These are phyloP conservation scores for Drosophila rufa DNA, from an alignment of 1,140 invertebrate species.

Conservation along the genomic window DNA sequence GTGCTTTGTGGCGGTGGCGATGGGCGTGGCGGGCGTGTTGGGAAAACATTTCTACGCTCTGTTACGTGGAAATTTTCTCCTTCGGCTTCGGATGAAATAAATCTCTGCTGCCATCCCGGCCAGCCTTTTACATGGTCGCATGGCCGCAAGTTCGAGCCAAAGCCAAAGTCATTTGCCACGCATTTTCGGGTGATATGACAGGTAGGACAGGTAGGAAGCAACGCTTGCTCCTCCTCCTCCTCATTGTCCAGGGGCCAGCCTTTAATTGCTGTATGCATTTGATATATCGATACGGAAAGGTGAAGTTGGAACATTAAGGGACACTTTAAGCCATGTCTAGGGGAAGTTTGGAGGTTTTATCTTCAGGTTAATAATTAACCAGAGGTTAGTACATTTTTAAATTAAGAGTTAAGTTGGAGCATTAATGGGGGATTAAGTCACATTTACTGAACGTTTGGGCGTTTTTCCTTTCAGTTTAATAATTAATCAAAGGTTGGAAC, in stretches of 20 bases:
- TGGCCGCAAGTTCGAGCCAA: conserved; percentile 36
- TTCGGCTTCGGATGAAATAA: conserved; percentile 72
- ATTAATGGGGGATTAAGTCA: too few species aligned
- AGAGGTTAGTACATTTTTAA: too few species aligned
- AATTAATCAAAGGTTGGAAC: too few species aligned
- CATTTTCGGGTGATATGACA: conserved; percentile 45
- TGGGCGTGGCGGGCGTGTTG: conserved; percentile 34
- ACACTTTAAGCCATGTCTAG: neutral
- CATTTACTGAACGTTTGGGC: too few species aligned
- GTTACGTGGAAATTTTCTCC: conserved; percentile 78
- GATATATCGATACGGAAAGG: conserved; percentile 3
- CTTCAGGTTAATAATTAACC: too few species aligned
- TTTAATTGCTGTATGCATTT: conserved; percentile 16
- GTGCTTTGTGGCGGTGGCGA: conserved; percentile 3
- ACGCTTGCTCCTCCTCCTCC: too few species aligned
- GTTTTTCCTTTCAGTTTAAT: too few species aligned
- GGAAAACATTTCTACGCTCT: conserved; percentile 73
- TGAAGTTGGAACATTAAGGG: too few species aligned
- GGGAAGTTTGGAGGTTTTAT: neutral
- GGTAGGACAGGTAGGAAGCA: conserved; percentile 3
- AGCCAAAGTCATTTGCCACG: conserved; percentile 47
- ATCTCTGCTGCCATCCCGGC: conserved; percentile 52
- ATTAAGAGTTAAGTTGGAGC: too few species aligned
- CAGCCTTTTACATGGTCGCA: conserved; percentile 19
- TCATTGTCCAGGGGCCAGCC: conserved; percentile 2